Conservation (phyloP, 2,113 vertebrate species). For the Camarhynchus parvulus region DNA sequence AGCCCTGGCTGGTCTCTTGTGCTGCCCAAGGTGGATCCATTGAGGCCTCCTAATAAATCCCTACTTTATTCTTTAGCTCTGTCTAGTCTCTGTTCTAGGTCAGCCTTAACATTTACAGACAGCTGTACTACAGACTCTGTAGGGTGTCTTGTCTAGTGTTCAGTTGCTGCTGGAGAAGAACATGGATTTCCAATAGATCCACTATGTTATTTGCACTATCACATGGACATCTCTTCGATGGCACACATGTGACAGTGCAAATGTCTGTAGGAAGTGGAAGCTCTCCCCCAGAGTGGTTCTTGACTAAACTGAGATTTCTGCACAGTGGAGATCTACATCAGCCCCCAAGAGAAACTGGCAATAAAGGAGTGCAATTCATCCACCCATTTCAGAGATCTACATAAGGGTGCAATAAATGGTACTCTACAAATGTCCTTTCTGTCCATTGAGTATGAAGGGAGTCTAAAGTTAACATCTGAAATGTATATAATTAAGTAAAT, state of each 20-base stretch:
- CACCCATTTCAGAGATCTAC: neutral
- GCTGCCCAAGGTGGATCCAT: neutral
- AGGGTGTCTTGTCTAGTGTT: neutral
- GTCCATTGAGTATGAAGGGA: neutral
- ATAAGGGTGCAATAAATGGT: neutral
- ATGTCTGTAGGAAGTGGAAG: neutral
- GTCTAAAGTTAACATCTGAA: neutral
- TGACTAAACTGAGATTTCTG: neutral
- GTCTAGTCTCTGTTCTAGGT: neutral
- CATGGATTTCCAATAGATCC: neutral
- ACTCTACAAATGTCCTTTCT: neutral
- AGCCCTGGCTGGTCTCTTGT: neutral
- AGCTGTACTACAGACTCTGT: neutral
- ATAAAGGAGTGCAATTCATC: neutral
- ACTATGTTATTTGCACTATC: neutral
- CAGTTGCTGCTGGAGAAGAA: neutral
- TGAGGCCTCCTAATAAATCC: neutral
- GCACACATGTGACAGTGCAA: too few relatives aligned
- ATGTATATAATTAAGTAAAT: neutral
- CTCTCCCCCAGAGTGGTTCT: neutral
- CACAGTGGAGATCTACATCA: neutral
- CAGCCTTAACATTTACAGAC: neutral
- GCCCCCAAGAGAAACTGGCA: neutral
- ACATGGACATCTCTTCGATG: neutral
- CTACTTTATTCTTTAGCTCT: neutral